A percentile compares a stretch with the other conserved stretches of the same genome.
These are phyloP conservation scores for Porites evermanni DNA, from an alignment of 92 coral and sea anemone genomes.

Conservation along the genomic window DNA sequence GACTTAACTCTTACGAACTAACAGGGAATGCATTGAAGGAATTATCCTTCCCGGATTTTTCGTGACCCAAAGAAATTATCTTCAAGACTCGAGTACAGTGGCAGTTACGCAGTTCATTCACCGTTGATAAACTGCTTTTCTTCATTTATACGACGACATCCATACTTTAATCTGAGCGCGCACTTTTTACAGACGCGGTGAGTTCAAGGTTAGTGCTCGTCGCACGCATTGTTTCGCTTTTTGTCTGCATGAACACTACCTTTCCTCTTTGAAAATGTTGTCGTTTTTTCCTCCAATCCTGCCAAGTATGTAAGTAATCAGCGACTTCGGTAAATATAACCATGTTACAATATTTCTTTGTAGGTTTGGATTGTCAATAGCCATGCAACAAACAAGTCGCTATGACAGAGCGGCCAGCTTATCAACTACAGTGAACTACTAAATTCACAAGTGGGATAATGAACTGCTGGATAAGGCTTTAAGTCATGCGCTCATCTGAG, in stretches of 20 bases:
- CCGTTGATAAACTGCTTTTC: too few species aligned
- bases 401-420: constrained; percentile 16
- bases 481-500: constrained; percentile 22
- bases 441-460: not conserved
- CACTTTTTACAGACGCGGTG: not conserved
- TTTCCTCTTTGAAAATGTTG: not conserved
- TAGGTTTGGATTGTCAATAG: constrained; percentile 1
- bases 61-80: constrained; percentile 28
- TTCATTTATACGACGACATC: too few species aligned
- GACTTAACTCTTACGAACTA: not conserved
- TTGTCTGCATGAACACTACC: too few species aligned
- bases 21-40: constrained; percentile 42
- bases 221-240: constrained; percentile 10
- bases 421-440: not conserved
- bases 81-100: not conserved
- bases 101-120: too few species aligned
- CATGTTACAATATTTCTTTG: not conserved
- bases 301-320: constrained; percentile 40
- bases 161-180: constrained; percentile 1
- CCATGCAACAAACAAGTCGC: not conserved
- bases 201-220: constrained; percentile 38
- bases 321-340: not conserved
- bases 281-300: constrained; percentile 24
- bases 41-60: constrained; percentile 14
- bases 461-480: not conserved